Conservation (phyloP, 1,140 invertebrate species). For the Lordiphosa stackelbergi region DNA sequence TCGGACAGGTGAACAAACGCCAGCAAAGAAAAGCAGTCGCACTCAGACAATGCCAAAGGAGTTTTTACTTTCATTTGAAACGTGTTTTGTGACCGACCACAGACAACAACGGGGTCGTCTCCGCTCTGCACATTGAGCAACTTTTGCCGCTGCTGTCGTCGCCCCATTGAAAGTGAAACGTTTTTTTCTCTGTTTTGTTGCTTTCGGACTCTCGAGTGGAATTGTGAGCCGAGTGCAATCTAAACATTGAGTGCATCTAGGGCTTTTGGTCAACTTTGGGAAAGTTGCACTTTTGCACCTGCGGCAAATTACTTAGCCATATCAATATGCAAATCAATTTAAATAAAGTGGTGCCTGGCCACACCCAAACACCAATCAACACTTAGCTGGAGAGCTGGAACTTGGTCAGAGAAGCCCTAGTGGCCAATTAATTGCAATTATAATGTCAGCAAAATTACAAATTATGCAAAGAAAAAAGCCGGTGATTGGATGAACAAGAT, state of each 20-base stretch:
- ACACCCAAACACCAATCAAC: constrained; percentile 66
- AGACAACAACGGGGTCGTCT: constrained; percentile 28
- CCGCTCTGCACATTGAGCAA: constrained; percentile 49
- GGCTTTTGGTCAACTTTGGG: constrained; percentile 41
- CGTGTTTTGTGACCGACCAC: constrained; percentile 57
- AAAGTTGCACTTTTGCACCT: constrained; percentile 44
- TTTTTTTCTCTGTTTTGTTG: not conserved
- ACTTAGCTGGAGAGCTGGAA: constrained; percentile 30
- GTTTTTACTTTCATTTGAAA: constrained; percentile 75
- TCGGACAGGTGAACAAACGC: constrained; percentile 63
- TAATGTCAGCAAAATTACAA: constrained; percentile 43
- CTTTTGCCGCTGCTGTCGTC: constrained; percentile 31
- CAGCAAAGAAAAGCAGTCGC: constrained; percentile 12
- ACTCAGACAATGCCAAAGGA: constrained; percentile 60
- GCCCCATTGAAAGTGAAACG: constrained; percentile 64
- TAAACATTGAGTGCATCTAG: constrained; percentile 24
- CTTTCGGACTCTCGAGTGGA: constrained; percentile 33
- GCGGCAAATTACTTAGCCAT: constrained; percentile 32
- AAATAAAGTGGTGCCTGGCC: constrained; percentile 17
- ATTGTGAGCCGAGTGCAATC: constrained; percentile 27
- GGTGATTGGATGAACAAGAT: constrained; percentile 58
- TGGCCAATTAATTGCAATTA: constrained; percentile 68
- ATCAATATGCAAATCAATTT: constrained; percentile 51
- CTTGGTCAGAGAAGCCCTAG: constrained; percentile 35
- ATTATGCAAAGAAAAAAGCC: constrained; percentile 56